Evolutionary conservation across 2,888 invertebrate genomes (phyloP).

Genomic region (Acanthopleura granulata): DNA sequence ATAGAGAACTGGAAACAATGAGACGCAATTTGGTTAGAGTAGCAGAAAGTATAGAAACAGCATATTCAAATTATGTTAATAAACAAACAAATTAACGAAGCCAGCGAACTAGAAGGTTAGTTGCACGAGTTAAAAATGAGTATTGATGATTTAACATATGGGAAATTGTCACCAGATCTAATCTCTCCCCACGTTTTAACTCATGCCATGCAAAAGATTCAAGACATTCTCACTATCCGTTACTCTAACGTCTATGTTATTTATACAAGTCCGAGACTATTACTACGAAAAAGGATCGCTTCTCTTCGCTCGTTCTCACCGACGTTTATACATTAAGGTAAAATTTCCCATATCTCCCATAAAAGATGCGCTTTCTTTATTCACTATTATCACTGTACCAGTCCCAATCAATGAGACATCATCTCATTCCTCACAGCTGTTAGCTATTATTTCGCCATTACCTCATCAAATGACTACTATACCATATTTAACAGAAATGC

Average conservation of each 20-base stretch:
- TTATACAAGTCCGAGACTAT: background rate
- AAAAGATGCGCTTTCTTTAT: conserved; percentile 7
- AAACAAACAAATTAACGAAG: background rate
- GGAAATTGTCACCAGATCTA: background rate
- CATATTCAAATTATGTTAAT: conserved; percentile 11
- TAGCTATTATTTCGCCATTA: background rate
- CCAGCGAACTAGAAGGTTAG: background rate
- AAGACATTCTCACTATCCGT: conserved; percentile 4
- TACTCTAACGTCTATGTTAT: conserved; percentile 14
- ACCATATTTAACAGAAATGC: background rate
- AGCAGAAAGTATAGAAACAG: background rate
- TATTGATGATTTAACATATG: background rate
- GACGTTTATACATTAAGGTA: conserved; percentile 7
- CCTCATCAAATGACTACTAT: background rate
- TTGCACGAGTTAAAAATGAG: conserved; percentile 7
- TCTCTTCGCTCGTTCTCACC: background rate
- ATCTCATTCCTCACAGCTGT: background rate
- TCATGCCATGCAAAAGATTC: background rate
- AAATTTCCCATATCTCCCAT: conserved; percentile 11
- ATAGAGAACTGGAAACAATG: too few species aligned
- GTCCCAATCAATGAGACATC: conserved; percentile 5
- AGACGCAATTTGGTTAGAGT: too few species aligned
- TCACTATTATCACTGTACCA: background rate
- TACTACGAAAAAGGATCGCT: background rate
- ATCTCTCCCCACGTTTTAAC: conserved; percentile 5